Evolutionary conservation across 2,113 vertebrate species (phyloP), one percentile per base, ranked within the genome.

Genomic region (Cinclus cinclus): DNA sequence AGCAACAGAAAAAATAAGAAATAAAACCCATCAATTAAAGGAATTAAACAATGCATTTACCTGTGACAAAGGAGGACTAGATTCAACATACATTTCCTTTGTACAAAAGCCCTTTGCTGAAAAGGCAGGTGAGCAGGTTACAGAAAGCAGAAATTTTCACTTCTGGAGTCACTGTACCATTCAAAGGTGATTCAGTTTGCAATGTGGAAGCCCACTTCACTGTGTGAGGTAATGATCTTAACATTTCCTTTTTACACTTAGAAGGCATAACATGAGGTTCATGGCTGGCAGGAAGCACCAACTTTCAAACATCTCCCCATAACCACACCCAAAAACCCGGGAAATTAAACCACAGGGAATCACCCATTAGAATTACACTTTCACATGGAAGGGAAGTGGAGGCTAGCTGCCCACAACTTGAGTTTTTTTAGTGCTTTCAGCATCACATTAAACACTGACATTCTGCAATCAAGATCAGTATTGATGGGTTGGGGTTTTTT

Each of bases 401-500:
- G 13, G 35, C 3, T 18, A 23, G 2, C 19, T 82, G 27, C 33
- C 27, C 53, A 35, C 15, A 60, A 6, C 7, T 7, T 9, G 3
- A 55, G 5, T 35, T 79, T 50, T 79, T 42, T 24, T 62, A 42
- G 19, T 17, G 33, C 19, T 33, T 30, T 30, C 23, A 83, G 15
- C 23, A 55, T 24, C 39, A 25, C 5, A 70, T 37, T 50, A 77
- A 58, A 44, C n/a, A 84, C 4, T 9, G 1, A 9, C 46, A 70
- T 84, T 78, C 65, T 82, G 47, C 52, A 90, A 35, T 28, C 31
- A 42, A 59, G 46, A 59, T 84, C n/a, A 55, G 5, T 53, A 25
- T 37, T 69, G 22, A 25, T 41, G 8, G 11, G 7, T 10, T 59
- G 35, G 4, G 13, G 0, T 0, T 5, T 27, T 82, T 91, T 84